Evolutionary conservation across 1,140 invertebrate species (phyloP).

Genomic region (Aphelenchoides avenae): DNA sequence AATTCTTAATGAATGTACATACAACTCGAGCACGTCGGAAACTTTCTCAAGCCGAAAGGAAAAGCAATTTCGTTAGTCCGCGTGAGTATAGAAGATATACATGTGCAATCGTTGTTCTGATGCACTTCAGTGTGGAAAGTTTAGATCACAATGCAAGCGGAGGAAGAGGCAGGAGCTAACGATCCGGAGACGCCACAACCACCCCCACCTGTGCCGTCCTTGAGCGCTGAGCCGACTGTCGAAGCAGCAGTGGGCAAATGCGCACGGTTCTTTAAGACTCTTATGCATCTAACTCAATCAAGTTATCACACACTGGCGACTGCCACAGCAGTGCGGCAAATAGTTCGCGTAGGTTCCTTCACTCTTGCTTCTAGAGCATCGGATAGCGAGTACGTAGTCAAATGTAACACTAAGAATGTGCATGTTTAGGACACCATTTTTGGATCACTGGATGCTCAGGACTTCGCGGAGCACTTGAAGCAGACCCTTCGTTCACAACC

Average conservation of each 20-base stretch:
- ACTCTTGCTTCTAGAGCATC: conserved; percentile 4
- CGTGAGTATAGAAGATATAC: too few relatives aligned
- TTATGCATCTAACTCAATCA: conserved; percentile 13
- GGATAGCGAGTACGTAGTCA: not conserved
- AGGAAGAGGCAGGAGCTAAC: too few relatives aligned
- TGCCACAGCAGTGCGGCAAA: not conserved
- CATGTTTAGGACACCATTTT: conserved; percentile 20
- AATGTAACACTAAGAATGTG: not conserved
- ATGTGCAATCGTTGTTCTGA: too few relatives aligned
- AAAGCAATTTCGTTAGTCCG: too few relatives aligned
- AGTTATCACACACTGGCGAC: not conserved
- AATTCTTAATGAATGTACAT: too few relatives aligned
- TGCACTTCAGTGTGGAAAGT: too few relatives aligned
- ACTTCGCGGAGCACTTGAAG: conserved; percentile 12
- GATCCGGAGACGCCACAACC: too few relatives aligned
- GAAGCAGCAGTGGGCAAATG: conserved; percentile 9
- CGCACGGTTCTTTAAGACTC: conserved; percentile 17
- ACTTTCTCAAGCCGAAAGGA: too few relatives aligned
- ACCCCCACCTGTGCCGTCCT: too few relatives aligned
- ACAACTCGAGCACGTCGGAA: too few relatives aligned
- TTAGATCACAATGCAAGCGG: too few relatives aligned
- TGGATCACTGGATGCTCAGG: conserved; percentile 7
- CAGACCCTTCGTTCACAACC: conserved; percentile 4
- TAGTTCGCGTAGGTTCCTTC: conserved; percentile 9
- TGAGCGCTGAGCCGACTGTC: too few relatives aligned